Evolutionary conservation across 2,888 invertebrate genomes (phyloP).

Genomic region (Drosophila rellima): DNA sequence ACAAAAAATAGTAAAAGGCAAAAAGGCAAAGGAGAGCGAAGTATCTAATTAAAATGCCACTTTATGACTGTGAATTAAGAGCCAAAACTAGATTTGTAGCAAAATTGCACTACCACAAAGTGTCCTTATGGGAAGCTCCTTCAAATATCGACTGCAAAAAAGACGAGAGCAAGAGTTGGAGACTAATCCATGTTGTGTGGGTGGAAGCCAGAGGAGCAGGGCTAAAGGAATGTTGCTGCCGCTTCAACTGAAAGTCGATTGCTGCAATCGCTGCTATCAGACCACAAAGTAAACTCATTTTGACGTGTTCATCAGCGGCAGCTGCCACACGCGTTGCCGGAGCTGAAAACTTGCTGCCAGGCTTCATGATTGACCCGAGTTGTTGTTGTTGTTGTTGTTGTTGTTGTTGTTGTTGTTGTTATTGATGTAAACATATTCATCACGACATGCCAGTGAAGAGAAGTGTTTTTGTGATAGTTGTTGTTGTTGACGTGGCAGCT

Average conservation of each 20-base stretch:
- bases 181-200: conserved; percentile 42
- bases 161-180: no score
- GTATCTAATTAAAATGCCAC: conserved; percentile 11
- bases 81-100: conserved; percentile 13
- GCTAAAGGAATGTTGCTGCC: conserved; percentile 19
- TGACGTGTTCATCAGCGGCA: conserved; percentile 58
- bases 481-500: conserved; percentile 54
- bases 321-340: conserved; percentile 7
- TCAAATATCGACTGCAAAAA: background rate
- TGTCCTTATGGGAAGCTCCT: background rate
- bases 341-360: conserved; percentile 20
- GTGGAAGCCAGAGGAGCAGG: conserved; percentile 26
- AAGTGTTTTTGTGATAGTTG: conserved; percentile 31
- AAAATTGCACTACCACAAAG: conserved; percentile 15
- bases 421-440: conserved; percentile 77
- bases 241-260: conserved; percentile 20
- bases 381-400: conserved; percentile 70
- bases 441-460: conserved; percentile 47
- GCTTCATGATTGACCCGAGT: conserved; percentile 68
- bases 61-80: conserved; percentile 1
- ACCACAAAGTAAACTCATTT: conserved; percentile 75
- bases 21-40: background rate
- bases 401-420: conserved; percentile 74
- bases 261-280: conserved; percentile 53
- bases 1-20: background rate